Evolutionary conservation across 2,797 vertebrate genomes (phyloP).

Genomic region (Manis pentadactyla): DNA sequence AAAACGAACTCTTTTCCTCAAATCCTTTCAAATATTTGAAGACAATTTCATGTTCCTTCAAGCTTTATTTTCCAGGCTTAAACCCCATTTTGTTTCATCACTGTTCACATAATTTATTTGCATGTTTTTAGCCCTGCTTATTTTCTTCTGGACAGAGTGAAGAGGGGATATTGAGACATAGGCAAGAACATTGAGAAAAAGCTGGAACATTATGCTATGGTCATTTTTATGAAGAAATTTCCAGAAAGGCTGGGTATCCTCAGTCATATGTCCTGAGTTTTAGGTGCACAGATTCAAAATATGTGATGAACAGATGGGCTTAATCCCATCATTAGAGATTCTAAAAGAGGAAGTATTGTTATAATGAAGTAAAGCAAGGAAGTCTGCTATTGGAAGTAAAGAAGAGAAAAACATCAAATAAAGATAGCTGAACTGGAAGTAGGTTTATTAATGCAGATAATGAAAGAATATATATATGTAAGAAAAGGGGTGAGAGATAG

Average conservation of each 20-base stretch:
- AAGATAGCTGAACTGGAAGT: conserved; percentile 21
- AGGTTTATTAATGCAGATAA: neutral
- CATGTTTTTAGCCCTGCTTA: neutral
- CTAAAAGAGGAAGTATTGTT: neutral
- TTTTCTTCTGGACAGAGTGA: neutral
- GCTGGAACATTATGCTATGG: neutral
- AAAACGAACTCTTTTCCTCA: neutral
- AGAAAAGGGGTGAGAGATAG: neutral
- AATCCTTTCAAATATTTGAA: neutral
- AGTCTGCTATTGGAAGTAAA: neutral
- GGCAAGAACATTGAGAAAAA: conserved; percentile 20
- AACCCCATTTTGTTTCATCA: neutral
- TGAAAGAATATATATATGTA: neutral
- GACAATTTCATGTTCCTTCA: neutral
- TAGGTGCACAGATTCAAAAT: neutral
- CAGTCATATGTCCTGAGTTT: neutral
- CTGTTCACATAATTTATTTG: neutral
- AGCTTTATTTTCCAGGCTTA: neutral
- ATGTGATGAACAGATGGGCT: neutral
- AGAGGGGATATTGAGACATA: neutral
- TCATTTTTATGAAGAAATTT: neutral
- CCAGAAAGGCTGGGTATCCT: neutral
- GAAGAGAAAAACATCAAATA: conserved; percentile 9
- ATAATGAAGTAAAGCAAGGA: neutral
- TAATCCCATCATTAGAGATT: neutral